These are phyloP conservation scores for Caenorhabditis sinica DNA, from an alignment of 2,888 invertebrate genomes.

Conservation along the genomic window DNA sequence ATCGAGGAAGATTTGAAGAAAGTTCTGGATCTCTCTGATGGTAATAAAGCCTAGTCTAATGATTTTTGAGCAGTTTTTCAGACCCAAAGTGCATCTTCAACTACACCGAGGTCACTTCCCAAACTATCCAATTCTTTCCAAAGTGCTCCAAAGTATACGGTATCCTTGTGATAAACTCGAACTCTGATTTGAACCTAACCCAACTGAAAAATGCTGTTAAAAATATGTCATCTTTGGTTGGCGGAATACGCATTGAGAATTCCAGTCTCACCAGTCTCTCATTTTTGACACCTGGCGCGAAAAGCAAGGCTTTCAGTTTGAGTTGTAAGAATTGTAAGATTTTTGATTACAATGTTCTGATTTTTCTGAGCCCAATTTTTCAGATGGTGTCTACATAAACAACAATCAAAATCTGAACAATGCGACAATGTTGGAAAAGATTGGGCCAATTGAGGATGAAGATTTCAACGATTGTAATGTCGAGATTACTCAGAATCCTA, in stretches of 20 bases:
- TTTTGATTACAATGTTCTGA: too few species aligned
- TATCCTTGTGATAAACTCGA: neutral
- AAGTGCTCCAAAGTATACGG: constrained; percentile 1
- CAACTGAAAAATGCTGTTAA: neutral
- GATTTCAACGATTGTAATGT: neutral
- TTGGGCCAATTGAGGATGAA: neutral
- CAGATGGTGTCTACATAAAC: neutral
- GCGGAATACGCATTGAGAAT: too few species aligned
- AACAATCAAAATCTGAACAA: neutral
- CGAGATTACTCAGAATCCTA: neutral
- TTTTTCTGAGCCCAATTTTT: too few species aligned
- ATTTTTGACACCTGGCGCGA: neutral
- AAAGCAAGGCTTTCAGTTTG: neutral
- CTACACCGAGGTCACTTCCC: neutral
- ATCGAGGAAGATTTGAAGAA: neutral
- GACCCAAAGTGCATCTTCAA: constrained; percentile 1
- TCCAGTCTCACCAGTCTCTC: neutral
- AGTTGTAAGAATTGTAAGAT: constrained; percentile 1
- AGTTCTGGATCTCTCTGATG: neutral
- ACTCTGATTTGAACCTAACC: neutral
- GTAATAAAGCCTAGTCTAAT: too few species aligned
- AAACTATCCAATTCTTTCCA: neutral
- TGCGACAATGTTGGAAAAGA: neutral
- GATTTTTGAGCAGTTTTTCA: too few species aligned
- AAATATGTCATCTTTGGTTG: too few species aligned